These are phyloP conservation scores for Cistogaster globosa DNA, from an alignment of 2,888 invertebrate species.

Conservation along the genomic window DNA sequence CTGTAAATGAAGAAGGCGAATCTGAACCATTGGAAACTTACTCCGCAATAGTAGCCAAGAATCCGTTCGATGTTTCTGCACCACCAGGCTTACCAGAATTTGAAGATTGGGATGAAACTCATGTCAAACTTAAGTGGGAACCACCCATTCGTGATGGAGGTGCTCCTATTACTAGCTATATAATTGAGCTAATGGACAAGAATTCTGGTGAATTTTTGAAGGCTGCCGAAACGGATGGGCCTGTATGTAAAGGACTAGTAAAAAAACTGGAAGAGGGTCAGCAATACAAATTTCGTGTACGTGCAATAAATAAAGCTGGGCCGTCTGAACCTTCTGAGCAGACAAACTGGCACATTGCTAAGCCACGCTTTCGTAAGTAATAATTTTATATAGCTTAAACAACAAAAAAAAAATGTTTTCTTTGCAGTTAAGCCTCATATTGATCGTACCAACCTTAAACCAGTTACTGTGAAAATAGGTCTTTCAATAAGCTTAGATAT, in stretches of 20 bases:
- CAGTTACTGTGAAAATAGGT: constrained; percentile 93
- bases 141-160: constrained; percentile 95
- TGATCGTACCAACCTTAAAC: constrained; percentile 93
- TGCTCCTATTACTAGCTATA: constrained; percentile 96
- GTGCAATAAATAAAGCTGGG: constrained; percentile 98
- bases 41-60: constrained; percentile 95
- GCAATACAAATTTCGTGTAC: constrained; percentile 96
- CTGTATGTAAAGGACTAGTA: constrained; percentile 93
- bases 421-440: constrained; percentile 95
- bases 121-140: constrained; percentile 95
- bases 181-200: constrained; percentile 96
- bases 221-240: constrained; percentile 92
- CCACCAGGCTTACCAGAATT: constrained; percentile 96
- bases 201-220: constrained; percentile 93
- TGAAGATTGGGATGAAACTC: constrained; percentile 95
- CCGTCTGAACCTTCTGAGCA: constrained; percentile 95
- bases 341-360: constrained; percentile 95
- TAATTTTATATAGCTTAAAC: no score
- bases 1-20: constrained; percentile 98
- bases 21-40: constrained; percentile 97
- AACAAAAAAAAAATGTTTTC: constrained; percentile 14
- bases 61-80: constrained; percentile 96
- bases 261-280: constrained; percentile 95
- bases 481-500: constrained; percentile 94
- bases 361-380: constrained; percentile 91